A percentile compares a stretch with the other conserved stretches of the same genome.
Evolutionary conservation across 2,113 vertebrate genomes (phyloP).

Genomic region (Pachypanchax playfairii): DNA sequence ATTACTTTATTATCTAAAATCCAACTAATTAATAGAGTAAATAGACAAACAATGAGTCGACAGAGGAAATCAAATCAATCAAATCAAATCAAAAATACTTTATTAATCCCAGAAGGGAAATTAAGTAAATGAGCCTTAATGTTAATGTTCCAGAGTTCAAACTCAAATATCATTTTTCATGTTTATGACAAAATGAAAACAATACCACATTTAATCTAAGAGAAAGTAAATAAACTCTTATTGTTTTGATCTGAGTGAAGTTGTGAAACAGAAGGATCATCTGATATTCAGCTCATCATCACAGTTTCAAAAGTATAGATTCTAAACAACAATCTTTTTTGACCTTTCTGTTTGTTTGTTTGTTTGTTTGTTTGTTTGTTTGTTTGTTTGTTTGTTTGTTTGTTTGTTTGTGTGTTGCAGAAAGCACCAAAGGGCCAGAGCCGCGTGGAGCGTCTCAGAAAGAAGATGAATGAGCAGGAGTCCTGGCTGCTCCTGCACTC

Average conservation of each 20-base stretch:
- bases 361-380: too few relatives aligned
- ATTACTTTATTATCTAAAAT: background rate
- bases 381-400: slow-evolving; percentile 10
- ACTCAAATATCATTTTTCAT: too few relatives aligned
- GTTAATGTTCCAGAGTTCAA: too few relatives aligned
- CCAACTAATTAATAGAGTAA: background rate
- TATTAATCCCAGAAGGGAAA: too few relatives aligned
- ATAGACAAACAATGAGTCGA: too few relatives aligned
- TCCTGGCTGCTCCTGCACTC: slow-evolving; percentile 95
- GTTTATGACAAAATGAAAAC: too few relatives aligned
- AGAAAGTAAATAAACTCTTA: background rate
- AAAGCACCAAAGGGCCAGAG: slow-evolving; percentile 95
- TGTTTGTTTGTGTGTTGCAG: slow-evolving; percentile 75
- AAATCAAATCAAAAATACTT: too few relatives aligned
- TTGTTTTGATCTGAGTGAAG: background rate
- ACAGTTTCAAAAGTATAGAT: slow-evolving; percentile 2
- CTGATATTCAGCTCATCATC: background rate
- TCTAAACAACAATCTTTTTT: too few relatives aligned
- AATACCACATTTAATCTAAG: slow-evolving; percentile 3
- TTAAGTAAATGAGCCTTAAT: too few relatives aligned
- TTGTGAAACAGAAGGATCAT: background rate
- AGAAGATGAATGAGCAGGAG: slow-evolving; percentile 99
- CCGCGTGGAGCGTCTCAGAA: slow-evolving; percentile 93
- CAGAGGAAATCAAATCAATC: too few relatives aligned
- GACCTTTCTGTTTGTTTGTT: background rate